phyloP scores from a whole-genome alignment of 2,888 invertebrate genomes.

The Schizaphis graminum region DNA sequence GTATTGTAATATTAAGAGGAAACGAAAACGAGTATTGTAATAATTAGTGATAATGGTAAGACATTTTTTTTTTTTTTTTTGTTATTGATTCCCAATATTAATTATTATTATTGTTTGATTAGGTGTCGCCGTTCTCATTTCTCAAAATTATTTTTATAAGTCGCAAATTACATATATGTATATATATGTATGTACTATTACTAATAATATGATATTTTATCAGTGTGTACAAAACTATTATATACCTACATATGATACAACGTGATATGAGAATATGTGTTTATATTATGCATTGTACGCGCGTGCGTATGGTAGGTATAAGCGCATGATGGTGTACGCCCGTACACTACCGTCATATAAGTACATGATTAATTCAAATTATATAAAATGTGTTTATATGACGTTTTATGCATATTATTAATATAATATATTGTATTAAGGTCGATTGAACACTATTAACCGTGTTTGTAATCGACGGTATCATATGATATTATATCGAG shows the following conservation, averaged over 20 bases:
- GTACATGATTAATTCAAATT: background rate
- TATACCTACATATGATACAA: background rate
- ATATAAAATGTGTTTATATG: constrained; percentile 23
- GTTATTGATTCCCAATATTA: background rate
- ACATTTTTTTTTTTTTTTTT: background rate
- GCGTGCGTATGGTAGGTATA: background rate
- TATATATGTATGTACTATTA: constrained; percentile 3
- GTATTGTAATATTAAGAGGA: background rate
- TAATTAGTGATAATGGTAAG: background rate
- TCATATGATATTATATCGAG: background rate
- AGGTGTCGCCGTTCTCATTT: constrained; percentile 21
- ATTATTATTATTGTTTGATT: constrained; percentile 28
- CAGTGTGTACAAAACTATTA: constrained; percentile 4
- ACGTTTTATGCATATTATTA: background rate
- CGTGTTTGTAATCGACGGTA: background rate
- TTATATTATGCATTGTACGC: background rate
- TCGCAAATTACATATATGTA: constrained; percentile 15
- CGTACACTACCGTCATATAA: background rate
- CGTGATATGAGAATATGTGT: background rate
- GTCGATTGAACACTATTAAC: background rate
- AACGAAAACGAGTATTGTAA: constrained; percentile 1
- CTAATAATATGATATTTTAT: background rate
- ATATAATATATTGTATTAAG: background rate
- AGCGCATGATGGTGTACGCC: background rate
- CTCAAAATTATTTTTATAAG: constrained; percentile 57